These are phyloP conservation scores for Acyrthosiphon pisum DNA, from an alignment of 1,140 invertebrate species.

Conservation along the genomic window DNA sequence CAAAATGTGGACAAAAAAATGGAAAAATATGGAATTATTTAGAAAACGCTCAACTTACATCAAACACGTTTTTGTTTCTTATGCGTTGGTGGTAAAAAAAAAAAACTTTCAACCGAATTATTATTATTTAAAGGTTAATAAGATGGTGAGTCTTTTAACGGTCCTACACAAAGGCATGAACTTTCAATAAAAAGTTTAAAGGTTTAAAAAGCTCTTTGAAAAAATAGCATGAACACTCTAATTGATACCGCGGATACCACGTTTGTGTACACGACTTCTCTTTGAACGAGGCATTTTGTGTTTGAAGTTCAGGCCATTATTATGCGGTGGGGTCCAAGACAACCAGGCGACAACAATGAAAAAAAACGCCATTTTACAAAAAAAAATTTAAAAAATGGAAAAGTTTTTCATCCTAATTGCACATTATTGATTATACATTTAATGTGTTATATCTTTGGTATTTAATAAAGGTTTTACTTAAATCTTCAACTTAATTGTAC, in stretches of 20 bases:
- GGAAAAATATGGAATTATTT: constrained; percentile 7
- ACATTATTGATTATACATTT: constrained; percentile 29
- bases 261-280: neutral
- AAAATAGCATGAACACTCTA: neutral
- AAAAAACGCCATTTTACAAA: neutral
- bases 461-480: neutral
- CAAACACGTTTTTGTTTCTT: constrained; percentile 6
- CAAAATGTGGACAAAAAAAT: neutral
- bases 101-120: constrained; percentile 20
- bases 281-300: neutral
- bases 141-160: constrained; percentile 10
- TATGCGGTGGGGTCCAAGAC: neutral
- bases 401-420: constrained; percentile 21
- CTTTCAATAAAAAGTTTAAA: constrained; percentile 33
- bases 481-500: neutral
- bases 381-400: neutral
- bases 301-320: constrained; percentile 5
- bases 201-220: constrained; percentile 44
- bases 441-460: neutral
- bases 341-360: neutral
- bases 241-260: constrained; percentile 39
- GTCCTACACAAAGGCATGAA: constrained; percentile 35
- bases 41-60: neutral
- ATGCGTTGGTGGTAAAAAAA: neutral
- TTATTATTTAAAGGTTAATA: constrained; percentile 31